Conservation (phyloP, 1,140 invertebrate species). For the Chironomus striatipennis region DNA sequence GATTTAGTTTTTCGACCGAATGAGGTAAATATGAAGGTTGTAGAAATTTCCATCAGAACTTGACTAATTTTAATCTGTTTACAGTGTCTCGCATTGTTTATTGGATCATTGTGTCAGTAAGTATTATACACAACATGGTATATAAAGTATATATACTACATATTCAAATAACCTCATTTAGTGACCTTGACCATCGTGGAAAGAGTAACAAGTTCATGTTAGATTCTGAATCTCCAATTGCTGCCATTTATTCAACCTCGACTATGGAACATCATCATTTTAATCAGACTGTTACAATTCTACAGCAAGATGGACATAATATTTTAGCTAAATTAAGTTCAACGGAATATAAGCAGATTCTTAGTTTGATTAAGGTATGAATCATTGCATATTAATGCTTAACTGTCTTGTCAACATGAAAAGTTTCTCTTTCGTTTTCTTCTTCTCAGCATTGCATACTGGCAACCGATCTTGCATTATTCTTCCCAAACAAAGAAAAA, state of each 20-base stretch:
- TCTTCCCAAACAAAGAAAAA: constrained; percentile 66
- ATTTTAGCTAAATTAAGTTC: constrained; percentile 66
- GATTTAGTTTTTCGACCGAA: constrained; percentile 47
- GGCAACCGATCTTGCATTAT: constrained; percentile 72
- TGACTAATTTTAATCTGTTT: no score
- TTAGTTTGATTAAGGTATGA: constrained; percentile 34
- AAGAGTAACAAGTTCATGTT: constrained; percentile 80
- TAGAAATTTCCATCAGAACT: no score
- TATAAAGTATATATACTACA: no score
- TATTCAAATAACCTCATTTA: no score
- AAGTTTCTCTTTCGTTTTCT: not conserved
- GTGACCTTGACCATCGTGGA: constrained; percentile 71
- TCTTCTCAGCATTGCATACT: constrained; percentile 69
- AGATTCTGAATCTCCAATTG: constrained; percentile 69
- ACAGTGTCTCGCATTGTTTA: constrained; percentile 60
- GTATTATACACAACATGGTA: no score
- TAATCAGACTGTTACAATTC: constrained; percentile 75
- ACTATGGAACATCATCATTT: constrained; percentile 84
- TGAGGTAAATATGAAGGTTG: constrained; percentile 36
- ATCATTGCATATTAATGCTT: not conserved
- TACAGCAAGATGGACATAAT: constrained; percentile 75
- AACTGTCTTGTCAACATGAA: not conserved
- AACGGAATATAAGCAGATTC: constrained; percentile 67
- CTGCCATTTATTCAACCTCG: constrained; percentile 72
- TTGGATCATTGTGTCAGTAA: constrained; percentile 66